phyloP scores from a whole-genome alignment of 1,140 invertebrate genomes.

The Sitobion miscanthi region DNA sequence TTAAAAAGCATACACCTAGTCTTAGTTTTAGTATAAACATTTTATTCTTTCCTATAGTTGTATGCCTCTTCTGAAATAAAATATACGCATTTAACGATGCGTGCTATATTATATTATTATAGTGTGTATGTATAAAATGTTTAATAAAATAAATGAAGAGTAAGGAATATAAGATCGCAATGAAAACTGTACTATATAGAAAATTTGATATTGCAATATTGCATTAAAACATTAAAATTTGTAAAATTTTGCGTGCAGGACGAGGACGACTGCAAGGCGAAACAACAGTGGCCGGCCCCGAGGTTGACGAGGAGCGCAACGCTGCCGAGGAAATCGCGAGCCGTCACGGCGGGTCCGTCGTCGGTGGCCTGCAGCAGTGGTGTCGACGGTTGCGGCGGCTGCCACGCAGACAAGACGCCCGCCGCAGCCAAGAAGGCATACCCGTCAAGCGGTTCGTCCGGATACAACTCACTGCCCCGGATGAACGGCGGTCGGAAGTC shows the following conservation, averaged over 20 bases:
- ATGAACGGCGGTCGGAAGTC: conserved; percentile 56
- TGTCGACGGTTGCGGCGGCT: background rate
- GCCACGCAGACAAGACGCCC: background rate
- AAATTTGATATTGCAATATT: background rate
- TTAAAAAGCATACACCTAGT: too few species aligned
- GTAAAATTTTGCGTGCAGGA: background rate
- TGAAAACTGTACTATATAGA: background rate
- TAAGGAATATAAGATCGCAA: background rate
- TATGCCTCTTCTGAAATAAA: background rate
- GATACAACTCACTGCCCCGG: conserved; percentile 61
- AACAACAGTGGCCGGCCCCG: conserved; percentile 48
- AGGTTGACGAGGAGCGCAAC: conserved; percentile 55
- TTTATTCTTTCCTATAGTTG: too few species aligned
- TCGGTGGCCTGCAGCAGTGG: conserved; percentile 40
- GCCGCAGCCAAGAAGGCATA: conserved; percentile 58
- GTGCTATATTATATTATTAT: too few species aligned
- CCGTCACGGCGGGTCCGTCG: conserved; percentile 49
- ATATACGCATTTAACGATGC: background rate
- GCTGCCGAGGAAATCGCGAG: conserved; percentile 55
- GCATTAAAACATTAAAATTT: background rate
- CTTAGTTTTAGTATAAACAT: too few species aligned
- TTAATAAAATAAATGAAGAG: background rate
- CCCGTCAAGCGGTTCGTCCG: conserved; percentile 60
- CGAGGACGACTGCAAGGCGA: background rate
- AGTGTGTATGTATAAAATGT: background rate